A percentile compares a stretch with the other conserved stretches of the same genome.
phyloP scores from a whole-genome alignment of 1,140 invertebrate species.

The Batillaria attramentaria region DNA sequence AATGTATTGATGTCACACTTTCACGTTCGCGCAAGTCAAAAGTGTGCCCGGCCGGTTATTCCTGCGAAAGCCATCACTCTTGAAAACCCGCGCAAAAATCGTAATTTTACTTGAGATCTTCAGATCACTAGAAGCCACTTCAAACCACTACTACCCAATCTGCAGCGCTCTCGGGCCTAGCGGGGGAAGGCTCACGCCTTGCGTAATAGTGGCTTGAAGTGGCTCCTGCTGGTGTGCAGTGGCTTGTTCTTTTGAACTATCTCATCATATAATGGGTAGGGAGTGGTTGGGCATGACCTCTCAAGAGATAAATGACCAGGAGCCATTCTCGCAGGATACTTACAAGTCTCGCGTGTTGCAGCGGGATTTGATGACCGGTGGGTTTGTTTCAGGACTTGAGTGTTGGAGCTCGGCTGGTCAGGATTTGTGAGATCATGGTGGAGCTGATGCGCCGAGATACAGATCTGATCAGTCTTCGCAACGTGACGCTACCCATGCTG shows the following conservation, averaged over 20 bases:
- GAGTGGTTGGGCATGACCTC: neutral
- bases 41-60: neutral
- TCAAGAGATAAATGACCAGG: neutral
- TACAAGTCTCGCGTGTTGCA: no score
- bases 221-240: no score
- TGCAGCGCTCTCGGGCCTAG: no score
- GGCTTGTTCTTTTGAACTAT: no score
- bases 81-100: no score
- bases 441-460: constrained; percentile 11
- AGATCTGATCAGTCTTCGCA: neutral
- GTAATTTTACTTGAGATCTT: no score
- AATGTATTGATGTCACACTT: neutral
- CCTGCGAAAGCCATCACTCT: neutral
- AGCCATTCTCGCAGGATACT: no score
- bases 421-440: constrained; percentile 19
- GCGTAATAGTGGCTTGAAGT: no score
- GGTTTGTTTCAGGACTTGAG: constrained; percentile 16
- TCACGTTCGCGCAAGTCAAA: neutral
- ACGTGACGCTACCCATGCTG: neutral
- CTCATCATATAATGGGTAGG: no score
- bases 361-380: neutral
- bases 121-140: no score
- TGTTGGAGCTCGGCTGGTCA: constrained; percentile 13
- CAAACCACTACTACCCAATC: no score
- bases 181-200: no score